Base-by-base conservation (phyloP, 2,797 vertebrate genomes). In the Rhinella marina region DNA sequence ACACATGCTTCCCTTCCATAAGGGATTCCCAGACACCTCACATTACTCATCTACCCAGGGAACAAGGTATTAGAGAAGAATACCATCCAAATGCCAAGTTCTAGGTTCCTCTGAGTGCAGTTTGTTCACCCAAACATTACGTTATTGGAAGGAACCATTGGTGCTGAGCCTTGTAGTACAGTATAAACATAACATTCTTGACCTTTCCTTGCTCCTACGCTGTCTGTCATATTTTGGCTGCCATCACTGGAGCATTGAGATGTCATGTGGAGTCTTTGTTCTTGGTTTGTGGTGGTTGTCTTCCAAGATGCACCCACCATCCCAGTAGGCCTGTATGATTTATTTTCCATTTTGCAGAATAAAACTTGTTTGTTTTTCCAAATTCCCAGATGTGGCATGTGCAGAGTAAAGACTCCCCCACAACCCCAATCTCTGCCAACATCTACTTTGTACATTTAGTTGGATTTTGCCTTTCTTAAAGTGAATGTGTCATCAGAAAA, bases 211-310 rank as follows among this genome's bases (percentile, higher is more conserved):
- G 7, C 50, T 57, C 82, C 82, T 61, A 84, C 82, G 1, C 2
- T 25, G 82, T 75, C 82, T 84, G 68, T 10, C 70, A 25, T 59
- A 10, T 41, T 73, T 59, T 48, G 57, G 54, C 72, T 32, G 9
- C 12, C 16, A 41, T 41, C 41, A 5, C 41, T 41, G 41, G 41
- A 7, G 68, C 16, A 11, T 23, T 61, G 13, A 59, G 25, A 59
- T 17, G 56, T 73, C 25, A 17, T 59, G 10, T 75, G 23, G 19
- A 61, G 27, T 29, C 70, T 84, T 75, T 84, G 82, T 84, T 84
- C 32, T 61, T 23, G 25, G 27, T 84, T 21, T 57, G 9, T 75
- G 52, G 27, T 73, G 54, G 68, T 84, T 13, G 21, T 84, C 41
- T 61, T 61, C 29, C 68, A 75, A 41, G 32, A 64, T 29, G 21